A percentile compares a stretch with the other conserved stretches of the same genome.
These are phyloP conservation scores for Yasuhikotakia modesta DNA, from an alignment of 2,797 vertebrate species.

Conservation along the genomic window DNA sequence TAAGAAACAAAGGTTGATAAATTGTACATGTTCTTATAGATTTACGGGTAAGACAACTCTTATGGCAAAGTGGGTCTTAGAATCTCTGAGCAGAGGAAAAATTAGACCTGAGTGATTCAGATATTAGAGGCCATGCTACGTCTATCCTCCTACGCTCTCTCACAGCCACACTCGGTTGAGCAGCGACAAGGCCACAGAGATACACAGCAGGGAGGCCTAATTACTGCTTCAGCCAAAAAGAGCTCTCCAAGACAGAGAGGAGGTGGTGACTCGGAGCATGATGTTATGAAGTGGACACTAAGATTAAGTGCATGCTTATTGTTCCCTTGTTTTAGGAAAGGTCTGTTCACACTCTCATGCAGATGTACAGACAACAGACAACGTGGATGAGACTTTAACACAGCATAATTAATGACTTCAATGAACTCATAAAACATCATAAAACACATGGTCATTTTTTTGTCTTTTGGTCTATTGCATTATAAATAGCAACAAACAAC, in stretches of 20 bases:
- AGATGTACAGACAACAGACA: slow-evolving; percentile 2
- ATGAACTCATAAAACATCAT: not conserved
- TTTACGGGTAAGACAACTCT: no score
- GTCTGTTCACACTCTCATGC: not conserved
- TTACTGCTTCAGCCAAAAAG: slow-evolving; percentile 32
- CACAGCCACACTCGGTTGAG: slow-evolving; percentile 34
- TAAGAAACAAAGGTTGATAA: not conserved
- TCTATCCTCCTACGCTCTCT: slow-evolving; percentile 28
- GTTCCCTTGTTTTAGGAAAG: slow-evolving; percentile 10
- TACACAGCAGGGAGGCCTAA: slow-evolving; percentile 47
- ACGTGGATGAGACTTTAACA: not conserved
- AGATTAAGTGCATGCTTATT: slow-evolving; percentile 27
- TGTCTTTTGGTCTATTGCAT: not conserved
- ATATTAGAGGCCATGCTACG: not conserved
- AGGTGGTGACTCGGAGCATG: slow-evolving; percentile 5
- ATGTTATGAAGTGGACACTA: not conserved
- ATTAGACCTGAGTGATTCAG: slow-evolving; percentile 31
- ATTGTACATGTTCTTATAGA: not conserved
- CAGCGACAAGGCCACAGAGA: slow-evolving; percentile 30
- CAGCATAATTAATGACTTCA: not conserved
- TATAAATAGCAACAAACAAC: not conserved
- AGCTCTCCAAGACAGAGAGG: slow-evolving; percentile 3
- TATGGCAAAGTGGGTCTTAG: slow-evolving; percentile 12
- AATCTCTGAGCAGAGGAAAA: not conserved
- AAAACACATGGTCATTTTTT: not conserved